A percentile compares a stretch with the other conserved stretches of the same genome.
These are phyloP conservation scores for Pelobates cultripes DNA, from an alignment of 2,797 vertebrate species.

Conservation along the genomic window DNA sequence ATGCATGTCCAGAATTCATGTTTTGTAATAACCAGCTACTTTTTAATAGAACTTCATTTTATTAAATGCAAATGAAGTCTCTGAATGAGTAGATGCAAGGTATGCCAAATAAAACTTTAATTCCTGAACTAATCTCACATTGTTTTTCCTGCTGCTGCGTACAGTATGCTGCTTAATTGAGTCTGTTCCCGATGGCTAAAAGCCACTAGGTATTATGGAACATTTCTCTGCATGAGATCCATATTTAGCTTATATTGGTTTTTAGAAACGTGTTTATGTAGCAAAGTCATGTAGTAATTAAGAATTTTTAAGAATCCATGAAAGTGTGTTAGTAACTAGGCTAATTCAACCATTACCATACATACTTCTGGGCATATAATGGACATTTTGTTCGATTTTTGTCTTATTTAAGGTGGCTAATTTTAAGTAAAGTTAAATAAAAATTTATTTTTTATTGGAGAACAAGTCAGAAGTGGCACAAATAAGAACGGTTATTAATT, in stretches of 20 bases:
- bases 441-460: too few species aligned
- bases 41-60: not conserved
- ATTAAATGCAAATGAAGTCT: not conserved
- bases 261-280: constrained; percentile 42
- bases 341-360: not conserved
- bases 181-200: constrained; percentile 36
- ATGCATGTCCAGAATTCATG: not conserved
- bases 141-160: constrained; percentile 44
- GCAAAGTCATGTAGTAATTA: constrained; percentile 40
- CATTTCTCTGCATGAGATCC: constrained; percentile 33
- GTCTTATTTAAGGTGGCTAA: too few species aligned
- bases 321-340: constrained; percentile 9
- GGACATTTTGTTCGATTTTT: not conserved
- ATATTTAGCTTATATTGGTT: constrained; percentile 20
- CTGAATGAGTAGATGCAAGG: constrained; percentile 15
- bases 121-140: constrained; percentile 41
- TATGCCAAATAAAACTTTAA: constrained; percentile 32
- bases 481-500: too few species aligned
- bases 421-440: too few species aligned
- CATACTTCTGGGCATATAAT: not conserved
- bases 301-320: constrained; percentile 32
- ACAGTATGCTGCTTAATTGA: constrained; percentile 40
- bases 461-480: too few species aligned
- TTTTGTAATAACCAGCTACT: not conserved
- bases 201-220: constrained; percentile 25